phyloP scores from a whole-genome alignment of 2,797 vertebrate species.

The Rhynchotus rufescens region DNA sequence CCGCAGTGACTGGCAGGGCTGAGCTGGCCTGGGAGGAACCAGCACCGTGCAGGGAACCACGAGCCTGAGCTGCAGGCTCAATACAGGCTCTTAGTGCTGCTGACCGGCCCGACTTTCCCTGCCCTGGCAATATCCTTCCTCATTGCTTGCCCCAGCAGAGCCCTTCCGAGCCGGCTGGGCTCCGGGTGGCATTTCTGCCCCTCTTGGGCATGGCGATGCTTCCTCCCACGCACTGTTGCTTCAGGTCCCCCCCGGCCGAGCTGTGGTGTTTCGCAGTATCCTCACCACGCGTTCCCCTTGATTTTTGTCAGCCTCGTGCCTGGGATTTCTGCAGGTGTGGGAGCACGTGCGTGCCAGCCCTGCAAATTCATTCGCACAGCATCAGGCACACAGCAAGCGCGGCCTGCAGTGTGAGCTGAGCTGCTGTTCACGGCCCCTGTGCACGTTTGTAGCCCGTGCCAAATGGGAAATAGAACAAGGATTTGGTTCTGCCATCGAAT shows the following conservation, averaged over 20 bases:
- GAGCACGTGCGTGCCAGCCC: not conserved
- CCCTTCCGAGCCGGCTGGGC: not conserved
- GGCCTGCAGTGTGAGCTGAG: not conserved
- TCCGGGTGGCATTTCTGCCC: not conserved
- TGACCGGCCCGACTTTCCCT: rapidly evolving
- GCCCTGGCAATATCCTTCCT: not conserved
- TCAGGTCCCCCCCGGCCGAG: not conserved
- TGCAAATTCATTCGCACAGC: rapidly evolving
- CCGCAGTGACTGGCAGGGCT: not conserved
- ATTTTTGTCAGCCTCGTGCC: not conserved
- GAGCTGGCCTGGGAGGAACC: not conserved
- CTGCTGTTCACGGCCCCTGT: rapidly evolving
- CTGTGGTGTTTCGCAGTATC: not conserved
- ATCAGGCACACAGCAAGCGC: not conserved
- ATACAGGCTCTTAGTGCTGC: rapidly evolving
- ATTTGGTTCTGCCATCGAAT: not conserved
- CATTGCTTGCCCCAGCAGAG: not conserved
- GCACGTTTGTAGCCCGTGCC: not conserved
- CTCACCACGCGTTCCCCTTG: not conserved
- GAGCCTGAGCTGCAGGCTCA: not conserved
- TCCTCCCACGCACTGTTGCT: not conserved
- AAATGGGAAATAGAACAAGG: not conserved
- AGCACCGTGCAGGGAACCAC: too few relatives aligned
- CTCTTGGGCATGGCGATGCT: not conserved
- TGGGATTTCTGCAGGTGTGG: not conserved